Conservation (phyloP, 2,113 vertebrate genomes). For the Neomonachus schauinslandi region DNA sequence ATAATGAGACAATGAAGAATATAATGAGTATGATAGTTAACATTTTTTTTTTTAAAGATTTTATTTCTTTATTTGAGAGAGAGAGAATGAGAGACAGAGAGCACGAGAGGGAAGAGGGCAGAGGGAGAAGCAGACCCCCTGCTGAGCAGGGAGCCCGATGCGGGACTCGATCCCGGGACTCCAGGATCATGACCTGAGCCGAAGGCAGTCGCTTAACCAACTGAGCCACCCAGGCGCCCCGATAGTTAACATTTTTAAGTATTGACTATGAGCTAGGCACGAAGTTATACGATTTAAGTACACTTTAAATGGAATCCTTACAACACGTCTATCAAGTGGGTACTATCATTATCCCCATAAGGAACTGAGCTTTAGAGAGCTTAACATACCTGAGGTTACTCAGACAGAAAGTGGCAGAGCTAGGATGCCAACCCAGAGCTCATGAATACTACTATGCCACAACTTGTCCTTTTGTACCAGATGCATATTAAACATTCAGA, state of each 20-base stretch:
- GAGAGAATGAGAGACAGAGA: too few relatives aligned
- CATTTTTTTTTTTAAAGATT: background rate
- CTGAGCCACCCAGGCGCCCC: too few relatives aligned
- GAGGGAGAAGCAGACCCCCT: too few relatives aligned
- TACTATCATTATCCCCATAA: background rate
- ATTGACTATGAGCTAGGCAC: background rate
- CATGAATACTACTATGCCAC: background rate
- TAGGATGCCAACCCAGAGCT: background rate
- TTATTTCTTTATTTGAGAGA: too few relatives aligned
- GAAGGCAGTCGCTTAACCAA: too few relatives aligned
- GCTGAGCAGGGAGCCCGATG: too few relatives aligned
- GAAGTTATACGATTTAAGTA: slow-evolving; percentile 35
- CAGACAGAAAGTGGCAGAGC: background rate
- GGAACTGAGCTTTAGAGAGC: background rate
- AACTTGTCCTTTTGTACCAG: background rate
- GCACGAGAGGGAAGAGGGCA: too few relatives aligned
- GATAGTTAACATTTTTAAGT: slow-evolving; percentile 37
- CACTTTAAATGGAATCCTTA: slow-evolving; percentile 23
- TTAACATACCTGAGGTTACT: background rate
- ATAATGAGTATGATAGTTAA: slow-evolving; percentile 10
- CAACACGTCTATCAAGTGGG: background rate
- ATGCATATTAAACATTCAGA: background rate
- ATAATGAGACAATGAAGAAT: slow-evolving; percentile 23
- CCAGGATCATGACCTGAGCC: too few relatives aligned
- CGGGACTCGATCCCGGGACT: too few relatives aligned